Evolutionary conservation across 1,140 invertebrate genomes (phyloP).

Genomic region (Pachyrhynchus sulphureomaculatus): DNA sequence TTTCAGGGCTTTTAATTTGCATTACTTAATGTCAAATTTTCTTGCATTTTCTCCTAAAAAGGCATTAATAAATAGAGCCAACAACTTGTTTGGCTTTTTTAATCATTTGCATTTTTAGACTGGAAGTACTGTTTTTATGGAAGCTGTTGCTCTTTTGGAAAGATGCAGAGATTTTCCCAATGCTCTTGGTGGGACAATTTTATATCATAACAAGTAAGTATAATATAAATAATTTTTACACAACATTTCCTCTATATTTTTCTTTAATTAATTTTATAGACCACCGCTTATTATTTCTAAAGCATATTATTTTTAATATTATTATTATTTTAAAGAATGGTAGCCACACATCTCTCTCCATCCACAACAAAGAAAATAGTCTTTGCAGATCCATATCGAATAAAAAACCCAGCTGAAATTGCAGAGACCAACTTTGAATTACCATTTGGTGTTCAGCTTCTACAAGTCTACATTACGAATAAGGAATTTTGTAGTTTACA

Average conservation of each 20-base stretch:
- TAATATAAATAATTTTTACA: not conserved
- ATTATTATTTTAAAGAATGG: slow-evolving; percentile 62
- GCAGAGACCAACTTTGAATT: slow-evolving; percentile 65
- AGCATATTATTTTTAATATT: not conserved
- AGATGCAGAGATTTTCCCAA: slow-evolving; percentile 72
- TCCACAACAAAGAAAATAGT: slow-evolving; percentile 74
- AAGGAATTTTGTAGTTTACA: slow-evolving; percentile 60
- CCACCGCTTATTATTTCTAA: too few relatives aligned
- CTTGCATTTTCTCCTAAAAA: too few relatives aligned
- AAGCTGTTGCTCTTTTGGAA: slow-evolving; percentile 77
- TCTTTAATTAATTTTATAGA: too few relatives aligned
- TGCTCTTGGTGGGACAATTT: slow-evolving; percentile 72
- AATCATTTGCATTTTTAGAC: too few relatives aligned
- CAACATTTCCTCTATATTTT: too few relatives aligned
- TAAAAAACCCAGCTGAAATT: slow-evolving; percentile 74
- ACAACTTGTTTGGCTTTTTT: too few relatives aligned
- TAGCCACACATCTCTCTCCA: slow-evolving; percentile 73
- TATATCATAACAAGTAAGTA: slow-evolving; percentile 70
- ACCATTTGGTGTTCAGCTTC: slow-evolving; percentile 73
- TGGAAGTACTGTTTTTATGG: slow-evolving; percentile 51
- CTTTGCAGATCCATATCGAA: slow-evolving; percentile 76
- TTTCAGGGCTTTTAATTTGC: too few relatives aligned
- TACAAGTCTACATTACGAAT: slow-evolving; percentile 71
- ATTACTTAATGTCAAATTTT: too few relatives aligned
- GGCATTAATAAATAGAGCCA: too few relatives aligned